phyloP scores from a whole-genome alignment of 64 coral and sea anemone species.

The Actinia equina region DNA sequence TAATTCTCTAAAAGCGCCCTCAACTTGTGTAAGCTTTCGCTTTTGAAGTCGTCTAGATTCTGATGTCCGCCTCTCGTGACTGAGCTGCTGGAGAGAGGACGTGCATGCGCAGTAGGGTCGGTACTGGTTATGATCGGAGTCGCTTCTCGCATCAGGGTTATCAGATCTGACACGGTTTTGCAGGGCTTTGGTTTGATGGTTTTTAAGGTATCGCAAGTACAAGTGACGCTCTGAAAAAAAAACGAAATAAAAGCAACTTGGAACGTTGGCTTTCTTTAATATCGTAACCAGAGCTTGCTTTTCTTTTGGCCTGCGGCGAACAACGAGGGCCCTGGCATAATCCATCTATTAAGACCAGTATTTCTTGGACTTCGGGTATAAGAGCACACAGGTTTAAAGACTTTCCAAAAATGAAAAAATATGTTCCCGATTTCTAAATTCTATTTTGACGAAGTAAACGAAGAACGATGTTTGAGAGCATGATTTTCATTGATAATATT shows the following conservation, averaged over 20 bases:
- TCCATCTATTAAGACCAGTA: too few relatives aligned
- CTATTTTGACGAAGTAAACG: too few relatives aligned
- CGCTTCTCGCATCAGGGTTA: neutral
- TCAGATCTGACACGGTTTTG: conserved; percentile 5
- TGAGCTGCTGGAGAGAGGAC: neutral
- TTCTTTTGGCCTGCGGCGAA: too few relatives aligned
- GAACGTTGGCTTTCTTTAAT: too few relatives aligned
- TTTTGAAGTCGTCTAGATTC: neutral
- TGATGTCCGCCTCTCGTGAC: neutral
- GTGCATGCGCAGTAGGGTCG: neutral
- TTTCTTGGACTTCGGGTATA: too few relatives aligned
- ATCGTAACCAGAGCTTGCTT: too few relatives aligned
- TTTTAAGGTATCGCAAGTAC: neutral
- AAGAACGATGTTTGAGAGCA: too few relatives aligned
- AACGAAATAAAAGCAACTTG: neutral
- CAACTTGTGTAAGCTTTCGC: neutral
- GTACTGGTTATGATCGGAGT: neutral
- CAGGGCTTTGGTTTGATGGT: neutral
- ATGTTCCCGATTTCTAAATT: too few relatives aligned
- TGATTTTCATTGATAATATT: too few relatives aligned
- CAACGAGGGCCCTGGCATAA: too few relatives aligned
- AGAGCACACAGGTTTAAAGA: too few relatives aligned
- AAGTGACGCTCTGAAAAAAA: neutral
- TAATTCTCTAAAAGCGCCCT: conserved; percentile 18
- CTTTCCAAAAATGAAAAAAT: too few relatives aligned